Base-by-base conservation (phyloP, 1,140 invertebrate genomes). In the Coelopa frigida region DNA sequence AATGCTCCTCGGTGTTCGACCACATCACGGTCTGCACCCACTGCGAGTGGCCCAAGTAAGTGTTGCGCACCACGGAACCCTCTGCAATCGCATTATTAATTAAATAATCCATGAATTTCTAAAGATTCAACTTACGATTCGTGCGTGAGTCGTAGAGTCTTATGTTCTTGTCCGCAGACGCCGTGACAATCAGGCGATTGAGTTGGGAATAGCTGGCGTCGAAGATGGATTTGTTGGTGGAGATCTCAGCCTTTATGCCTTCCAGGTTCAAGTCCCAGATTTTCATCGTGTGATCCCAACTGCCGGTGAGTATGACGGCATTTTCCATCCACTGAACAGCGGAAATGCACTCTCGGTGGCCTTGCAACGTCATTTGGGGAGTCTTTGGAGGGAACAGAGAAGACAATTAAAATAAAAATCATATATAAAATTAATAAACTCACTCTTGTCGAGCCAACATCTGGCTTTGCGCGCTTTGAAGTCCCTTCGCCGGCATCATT, bases 251-350 rank as follows among this genome's bases (percentile, higher is more conserved):
- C 62, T 87, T 89, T 7, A 90, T 80, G 11, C 83, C 86, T 46
- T 83, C 85, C 23, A 88, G 68, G 69, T 93, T 83, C 18, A 89
- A 74, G 73, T 99, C 94, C 96, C 96, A 99, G 4, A 95, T 58
- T 68, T 88, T 85, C 8, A 99, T 72, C 1, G 93, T 91, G 59
- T 98, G 94, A 75, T 99, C 96, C 93, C 94, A 95, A 2, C 87
- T 87, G 52, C 81, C 78, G 0, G 91, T 92, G 11, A 89, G 77
- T 3, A 97, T 63, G 46, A 82, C 83, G 31, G 80, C 73, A 41
- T 73, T 74, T 49, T 85, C 82, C 46, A 86, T 78, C 93, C 94
- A 99, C 33, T 81, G 74, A 1, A 91, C 76, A 1, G 82, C 80
- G 6, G 88, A 90, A 6, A 99, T 79, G 15, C 83, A 85, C 71